These are phyloP conservation scores for Pitta sordida DNA, from an alignment of 2,113 vertebrate species.

Conservation along the genomic window DNA sequence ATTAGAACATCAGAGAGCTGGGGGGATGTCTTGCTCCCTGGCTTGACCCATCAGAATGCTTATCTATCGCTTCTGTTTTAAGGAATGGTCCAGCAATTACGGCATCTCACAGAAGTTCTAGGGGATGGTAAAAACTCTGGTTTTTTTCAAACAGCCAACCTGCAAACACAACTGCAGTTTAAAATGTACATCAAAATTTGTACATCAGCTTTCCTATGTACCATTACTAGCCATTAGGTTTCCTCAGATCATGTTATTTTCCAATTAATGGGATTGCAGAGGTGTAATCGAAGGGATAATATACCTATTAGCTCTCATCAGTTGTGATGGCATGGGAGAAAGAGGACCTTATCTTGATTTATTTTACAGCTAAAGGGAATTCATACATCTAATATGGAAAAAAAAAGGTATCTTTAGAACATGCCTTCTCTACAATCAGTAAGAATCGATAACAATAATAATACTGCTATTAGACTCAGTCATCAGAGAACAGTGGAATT, in stretches of 20 bases:
- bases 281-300: background rate
- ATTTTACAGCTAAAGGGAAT: background rate
- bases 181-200: background rate
- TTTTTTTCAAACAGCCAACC: background rate
- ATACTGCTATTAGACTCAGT: background rate
- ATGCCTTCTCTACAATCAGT: background rate
- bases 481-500: background rate
- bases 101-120: background rate
- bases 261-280: constrained; percentile 5
- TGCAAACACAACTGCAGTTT: background rate
- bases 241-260: background rate
- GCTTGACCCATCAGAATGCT: background rate
- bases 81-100: background rate
- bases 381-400: background rate
- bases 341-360: background rate
- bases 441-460: background rate
- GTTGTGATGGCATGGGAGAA: background rate
- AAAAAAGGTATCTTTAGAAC: background rate
- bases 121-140: background rate
- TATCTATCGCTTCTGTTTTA: background rate
- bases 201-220: background rate
- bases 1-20: background rate
- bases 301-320: background rate
- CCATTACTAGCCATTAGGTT: background rate
- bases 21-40: background rate